Evolutionary conservation across 2,113 vertebrate species (phyloP), one percentile per base, ranked within the genome.

Genomic region (Empidonax traillii): DNA sequence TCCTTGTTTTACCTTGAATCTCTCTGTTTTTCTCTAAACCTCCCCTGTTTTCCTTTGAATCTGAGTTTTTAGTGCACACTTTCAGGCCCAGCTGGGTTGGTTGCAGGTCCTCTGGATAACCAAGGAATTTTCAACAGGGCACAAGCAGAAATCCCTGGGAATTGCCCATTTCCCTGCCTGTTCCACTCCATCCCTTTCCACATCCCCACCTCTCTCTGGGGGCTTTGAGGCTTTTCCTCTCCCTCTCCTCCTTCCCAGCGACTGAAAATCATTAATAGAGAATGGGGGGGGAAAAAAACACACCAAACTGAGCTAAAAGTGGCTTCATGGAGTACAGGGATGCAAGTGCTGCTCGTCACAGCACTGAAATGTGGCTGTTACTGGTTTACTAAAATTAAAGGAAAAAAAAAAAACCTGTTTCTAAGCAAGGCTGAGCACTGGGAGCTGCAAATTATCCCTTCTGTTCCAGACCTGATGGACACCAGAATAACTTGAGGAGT

Each of bases 401-500:
- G 33, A 39, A 22, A 63, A 65, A 63, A 47, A 63, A 47, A 18
- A 87, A 80, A 9, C 19, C 69, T 75, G 39, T 82, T 89, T 82
- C 77, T 53, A 81, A 41, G 61, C 61, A 41, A 30, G 18, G 37
- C 61, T 63, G 61, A 81, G 68, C 68, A 3, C 44, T 37, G 3
- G 14, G 59, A 89, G 52, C 68, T 81, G 77, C 53, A 89, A 82
- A 89, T 76, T 20, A 53, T 33, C 10, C 62, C 63, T 59, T 89
- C 33, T 94, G 59, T 82, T 85, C 4, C 87, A 99, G 99, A 84
- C 99, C 99, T 17, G 99, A 99, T 37, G 99, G 99, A 28, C 99
- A 99, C 96, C 99, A 99, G 98, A 99, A 99, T 97, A 99, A 99
- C 97, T 97, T 99, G 94, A 98, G 99, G 89, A 99, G 99, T 27